Base-by-base conservation (phyloP, 2,113 vertebrate genomes). In the Psammodynastes pulverulentus region DNA sequence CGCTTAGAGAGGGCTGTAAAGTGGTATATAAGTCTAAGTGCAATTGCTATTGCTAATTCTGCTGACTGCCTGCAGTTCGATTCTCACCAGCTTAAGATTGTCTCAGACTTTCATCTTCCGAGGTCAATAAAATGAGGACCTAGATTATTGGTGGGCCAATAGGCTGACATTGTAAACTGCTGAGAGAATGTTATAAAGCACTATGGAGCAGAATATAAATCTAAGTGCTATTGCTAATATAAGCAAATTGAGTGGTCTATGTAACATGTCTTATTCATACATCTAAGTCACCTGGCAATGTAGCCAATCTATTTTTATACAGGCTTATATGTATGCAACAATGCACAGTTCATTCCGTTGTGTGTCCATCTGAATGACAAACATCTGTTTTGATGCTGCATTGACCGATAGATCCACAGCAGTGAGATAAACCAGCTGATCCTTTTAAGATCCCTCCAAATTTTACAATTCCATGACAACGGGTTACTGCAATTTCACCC, bases 401-500 rank as follows among this genome's bases (percentile, higher is more conserved):
- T 51, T 39, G 49, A 48, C 17, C 0, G 15, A 4, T 62, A 67
- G 56, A 24, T 52, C 29, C 13, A 29, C 1, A n/a, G 21, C 46
- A 87, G 12, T 23, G 13, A 86, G 48, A 34, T 26, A 67, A 87
- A 52, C 84, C 5, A 3, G 23, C 91, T 29, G 91, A 87, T 58
- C 56, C 54, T 87, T 87, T 87, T 62, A 87, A 21, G 54, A 91
- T 52, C 86, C 15, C 91, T 72, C 86, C 43, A 52, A 87, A 87
- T 43, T 72, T 23, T 67, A 29, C 24, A 15, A 52, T 67, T 87
- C 84, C 24, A 90, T 90, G 89, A 53, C 43, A 91, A 94, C 95
- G 23, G 91, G 93, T 94, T 93, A 94, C 0, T 43, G 93, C 94
- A 93, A 95, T 91, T 95, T 94, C 48, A 67, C 84, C 90, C 48